A percentile compares a stretch with the other conserved stretches of the same genome.
phyloP scores from a whole-genome alignment of 2,888 invertebrate species.

The Ornithoptera alexandrae region DNA sequence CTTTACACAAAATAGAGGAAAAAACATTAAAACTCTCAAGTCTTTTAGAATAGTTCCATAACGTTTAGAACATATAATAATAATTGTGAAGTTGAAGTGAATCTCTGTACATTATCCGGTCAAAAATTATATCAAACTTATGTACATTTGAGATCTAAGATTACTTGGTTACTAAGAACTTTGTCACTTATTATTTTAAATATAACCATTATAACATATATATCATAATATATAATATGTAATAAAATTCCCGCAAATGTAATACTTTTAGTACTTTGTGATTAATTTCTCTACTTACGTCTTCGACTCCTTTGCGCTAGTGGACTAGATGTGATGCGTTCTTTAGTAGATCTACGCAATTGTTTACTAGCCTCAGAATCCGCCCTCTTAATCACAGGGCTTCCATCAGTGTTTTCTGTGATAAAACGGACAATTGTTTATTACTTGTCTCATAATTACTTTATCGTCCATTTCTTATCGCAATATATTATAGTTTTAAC shows the following conservation, averaged over 20 bases:
- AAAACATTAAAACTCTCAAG: too few relatives aligned
- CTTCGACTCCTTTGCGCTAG: conserved; percentile 67
- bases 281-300: conserved; percentile 50
- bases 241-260: too few relatives aligned
- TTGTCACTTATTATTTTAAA: too few relatives aligned
- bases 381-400: conserved; percentile 59
- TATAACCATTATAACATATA: too few relatives aligned
- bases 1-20: too few relatives aligned
- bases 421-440: not conserved
- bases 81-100: not conserved
- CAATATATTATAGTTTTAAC: too few relatives aligned
- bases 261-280: too few relatives aligned
- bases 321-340: conserved; percentile 69
- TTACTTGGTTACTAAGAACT: too few relatives aligned
- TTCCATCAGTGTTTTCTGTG: conserved; percentile 69
- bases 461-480: not conserved
- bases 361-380: conserved; percentile 65
- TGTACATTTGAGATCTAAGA: too few relatives aligned
- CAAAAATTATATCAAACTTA: not conserved
- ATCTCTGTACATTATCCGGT: not conserved
- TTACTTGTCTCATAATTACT: not conserved
- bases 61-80: too few relatives aligned
- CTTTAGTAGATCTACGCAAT: conserved; percentile 65
- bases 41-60: too few relatives aligned
- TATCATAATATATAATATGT: too few relatives aligned